Evolutionary conservation across 1,140 invertebrate species (phyloP).

Genomic region (Monomorium pharaonis): DNA sequence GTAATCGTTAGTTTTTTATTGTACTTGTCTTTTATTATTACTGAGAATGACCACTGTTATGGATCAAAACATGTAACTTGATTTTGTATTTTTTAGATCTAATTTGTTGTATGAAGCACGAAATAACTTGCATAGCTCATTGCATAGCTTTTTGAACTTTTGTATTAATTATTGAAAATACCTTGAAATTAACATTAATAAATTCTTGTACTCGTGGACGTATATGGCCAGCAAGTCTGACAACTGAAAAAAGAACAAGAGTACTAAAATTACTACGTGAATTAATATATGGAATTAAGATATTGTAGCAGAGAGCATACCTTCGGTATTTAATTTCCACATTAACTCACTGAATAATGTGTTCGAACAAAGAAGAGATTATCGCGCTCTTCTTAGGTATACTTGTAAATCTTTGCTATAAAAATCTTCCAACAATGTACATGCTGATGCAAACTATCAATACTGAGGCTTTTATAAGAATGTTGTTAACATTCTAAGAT

Average conservation of each 20-base stretch:
- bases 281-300: slow-evolving; percentile 89
- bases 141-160: no score
- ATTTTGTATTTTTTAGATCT: no score
- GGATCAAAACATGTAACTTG: no score
- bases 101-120: no score
- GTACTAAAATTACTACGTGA: slow-evolving; percentile 86
- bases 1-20: no score
- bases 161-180: no score
- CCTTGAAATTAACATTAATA: no score
- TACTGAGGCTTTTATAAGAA: slow-evolving; percentile 87
- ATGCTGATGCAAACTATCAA: slow-evolving; percentile 88
- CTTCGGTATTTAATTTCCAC: slow-evolving; percentile 87
- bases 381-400: slow-evolving; percentile 88
- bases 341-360: slow-evolving; percentile 87
- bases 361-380: slow-evolving; percentile 86
- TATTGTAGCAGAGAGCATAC: slow-evolving; percentile 90
- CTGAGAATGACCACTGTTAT: no score
- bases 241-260: slow-evolving; percentile 82
- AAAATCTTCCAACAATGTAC: slow-evolving; percentile 89
- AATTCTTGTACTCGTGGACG: background rate
- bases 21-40: no score
- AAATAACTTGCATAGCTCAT: no score
- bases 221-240: slow-evolving; percentile 77
- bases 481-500: slow-evolving; percentile 85
- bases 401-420: slow-evolving; percentile 90